Conservation (phyloP, 2,113 vertebrate species). For the Perccottus glenii region DNA sequence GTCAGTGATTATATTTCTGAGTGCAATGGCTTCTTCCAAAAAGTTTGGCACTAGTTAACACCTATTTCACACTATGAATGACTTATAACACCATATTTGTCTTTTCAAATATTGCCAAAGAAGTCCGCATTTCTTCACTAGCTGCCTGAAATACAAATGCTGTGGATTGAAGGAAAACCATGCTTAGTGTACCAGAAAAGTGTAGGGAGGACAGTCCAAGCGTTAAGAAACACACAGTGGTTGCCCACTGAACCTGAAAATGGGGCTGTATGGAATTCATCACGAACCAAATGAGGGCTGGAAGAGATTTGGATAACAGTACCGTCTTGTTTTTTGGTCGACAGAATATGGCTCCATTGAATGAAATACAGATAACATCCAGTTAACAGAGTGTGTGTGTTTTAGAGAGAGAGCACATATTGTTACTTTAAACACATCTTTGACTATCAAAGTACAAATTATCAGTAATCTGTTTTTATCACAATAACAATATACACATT, state of each 20-base stretch:
- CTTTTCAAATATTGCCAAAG: background rate
- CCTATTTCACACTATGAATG: background rate
- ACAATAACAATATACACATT: too few relatives aligned
- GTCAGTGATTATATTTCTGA: constrained; percentile 22
- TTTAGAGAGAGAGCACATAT: too few relatives aligned
- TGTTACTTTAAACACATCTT: too few relatives aligned
- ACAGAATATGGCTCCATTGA: too few relatives aligned
- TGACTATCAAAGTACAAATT: too few relatives aligned
- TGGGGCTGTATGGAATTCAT: constrained; percentile 24
- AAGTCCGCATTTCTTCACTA: background rate
- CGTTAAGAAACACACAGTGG: constrained; percentile 14
- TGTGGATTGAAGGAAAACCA: background rate
- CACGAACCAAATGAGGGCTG: constrained; percentile 11
- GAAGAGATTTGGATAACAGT: constrained; percentile 6
- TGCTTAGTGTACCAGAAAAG: constrained; percentile 39
- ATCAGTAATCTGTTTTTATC: too few relatives aligned
- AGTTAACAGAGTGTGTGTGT: too few relatives aligned
- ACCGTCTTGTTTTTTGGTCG: background rate
- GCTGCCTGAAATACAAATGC: constrained; percentile 17
- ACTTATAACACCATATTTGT: background rate
- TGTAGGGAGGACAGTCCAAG: constrained; percentile 11
- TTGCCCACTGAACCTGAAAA: constrained; percentile 38
- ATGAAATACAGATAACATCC: too few relatives aligned
- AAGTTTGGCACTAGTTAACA: background rate
- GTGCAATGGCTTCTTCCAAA: background rate